A percentile compares a stretch with the other conserved stretches of the same genome.
phyloP scores from a whole-genome alignment of 2,888 invertebrate species.

The Nudaria mundana region DNA sequence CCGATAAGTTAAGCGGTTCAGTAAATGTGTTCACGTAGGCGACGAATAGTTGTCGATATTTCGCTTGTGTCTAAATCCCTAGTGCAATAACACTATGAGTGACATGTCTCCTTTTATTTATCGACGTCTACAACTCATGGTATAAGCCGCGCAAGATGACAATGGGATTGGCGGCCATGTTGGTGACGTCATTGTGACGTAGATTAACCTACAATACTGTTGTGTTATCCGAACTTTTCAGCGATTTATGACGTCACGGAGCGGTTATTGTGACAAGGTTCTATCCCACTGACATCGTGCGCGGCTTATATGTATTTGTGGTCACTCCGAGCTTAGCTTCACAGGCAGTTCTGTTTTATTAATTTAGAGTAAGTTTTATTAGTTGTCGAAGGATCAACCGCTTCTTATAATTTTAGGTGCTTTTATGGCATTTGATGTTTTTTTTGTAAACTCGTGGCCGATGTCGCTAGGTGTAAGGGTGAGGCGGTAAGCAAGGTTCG shows the following conservation, averaged over 20 bases:
- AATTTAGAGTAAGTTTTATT: constrained; percentile 29
- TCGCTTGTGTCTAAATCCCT: constrained; percentile 10
- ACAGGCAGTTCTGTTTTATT: constrained; percentile 27
- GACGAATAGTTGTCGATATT: constrained; percentile 19
- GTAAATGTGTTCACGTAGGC: constrained; percentile 39
- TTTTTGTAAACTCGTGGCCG: constrained; percentile 59
- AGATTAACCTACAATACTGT: too few relatives aligned
- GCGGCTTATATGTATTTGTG: too few relatives aligned
- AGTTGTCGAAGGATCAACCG: constrained; percentile 40
- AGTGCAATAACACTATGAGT: constrained; percentile 27
- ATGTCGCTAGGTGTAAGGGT: constrained; percentile 66
- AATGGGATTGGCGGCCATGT: too few relatives aligned
- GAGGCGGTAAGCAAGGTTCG: constrained; percentile 55
- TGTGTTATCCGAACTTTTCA: too few relatives aligned
- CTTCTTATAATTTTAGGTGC: constrained; percentile 54
- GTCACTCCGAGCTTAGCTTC: constrained; percentile 35
- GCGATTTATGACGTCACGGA: too few relatives aligned
- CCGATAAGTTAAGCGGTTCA: constrained; percentile 36
- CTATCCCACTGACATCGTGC: too few relatives aligned
- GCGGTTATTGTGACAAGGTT: too few relatives aligned
- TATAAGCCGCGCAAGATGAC: too few relatives aligned
- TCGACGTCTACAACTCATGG: constrained; percentile 28
- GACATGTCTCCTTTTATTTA: constrained; percentile 19
- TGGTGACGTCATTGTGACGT: too few relatives aligned
- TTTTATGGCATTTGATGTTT: constrained; percentile 55